A percentile compares a stretch with the other conserved stretches of the same genome.
These are phyloP conservation scores for Hirtodrosophila histrioides DNA, from an alignment of 2,888 invertebrate species.

Conservation along the genomic window DNA sequence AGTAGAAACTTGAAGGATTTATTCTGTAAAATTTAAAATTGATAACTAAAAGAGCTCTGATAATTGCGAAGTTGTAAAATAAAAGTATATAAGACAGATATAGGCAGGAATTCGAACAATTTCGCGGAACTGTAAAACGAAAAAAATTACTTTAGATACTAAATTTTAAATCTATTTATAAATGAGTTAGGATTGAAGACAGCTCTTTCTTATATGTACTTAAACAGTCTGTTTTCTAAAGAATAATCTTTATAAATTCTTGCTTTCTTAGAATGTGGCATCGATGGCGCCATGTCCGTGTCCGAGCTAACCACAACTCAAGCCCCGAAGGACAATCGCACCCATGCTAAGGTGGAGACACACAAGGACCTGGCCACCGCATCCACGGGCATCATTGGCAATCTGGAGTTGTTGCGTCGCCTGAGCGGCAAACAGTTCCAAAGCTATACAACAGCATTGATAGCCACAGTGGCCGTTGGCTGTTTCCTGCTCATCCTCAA, in stretches of 20 bases:
- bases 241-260: background rate
- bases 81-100: too few relatives aligned
- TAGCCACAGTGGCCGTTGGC: constrained; percentile 94
- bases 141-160: too few relatives aligned
- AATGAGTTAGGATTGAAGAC: too few relatives aligned
- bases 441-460: constrained; percentile 94
- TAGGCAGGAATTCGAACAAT: too few relatives aligned
- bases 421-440: constrained; percentile 92
- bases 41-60: too few relatives aligned
- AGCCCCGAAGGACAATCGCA: constrained; percentile 84
- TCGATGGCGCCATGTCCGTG: constrained; percentile 79
- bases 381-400: constrained; percentile 84
- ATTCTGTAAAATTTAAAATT: too few relatives aligned
- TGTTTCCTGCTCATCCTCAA: constrained; percentile 92
- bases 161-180: too few relatives aligned
- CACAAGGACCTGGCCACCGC: constrained; percentile 82
- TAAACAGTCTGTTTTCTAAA: too few relatives aligned
- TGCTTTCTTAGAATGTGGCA: constrained; percentile 65
- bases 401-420: constrained; percentile 89
- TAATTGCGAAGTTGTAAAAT: too few relatives aligned
- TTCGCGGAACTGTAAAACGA: too few relatives aligned
- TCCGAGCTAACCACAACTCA: constrained; percentile 79
- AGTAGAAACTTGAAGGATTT: too few relatives aligned
- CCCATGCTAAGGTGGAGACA: constrained; percentile 56
- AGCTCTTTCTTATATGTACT: too few relatives aligned